Conservation (phyloP, 1,140 invertebrate species). For the Nautilus pompilius region DNA sequence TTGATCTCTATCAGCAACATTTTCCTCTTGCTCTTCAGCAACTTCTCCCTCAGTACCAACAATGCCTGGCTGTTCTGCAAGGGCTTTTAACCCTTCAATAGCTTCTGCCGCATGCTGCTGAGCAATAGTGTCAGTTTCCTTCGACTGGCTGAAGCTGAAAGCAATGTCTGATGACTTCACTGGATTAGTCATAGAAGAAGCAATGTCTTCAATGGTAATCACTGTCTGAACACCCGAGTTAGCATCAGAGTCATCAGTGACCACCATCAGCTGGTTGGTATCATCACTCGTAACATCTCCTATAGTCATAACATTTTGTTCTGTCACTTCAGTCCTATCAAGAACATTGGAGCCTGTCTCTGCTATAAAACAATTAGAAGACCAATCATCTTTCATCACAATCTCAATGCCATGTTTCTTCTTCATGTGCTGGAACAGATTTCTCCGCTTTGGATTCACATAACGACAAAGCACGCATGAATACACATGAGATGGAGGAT, state of each 20-base stretch:
- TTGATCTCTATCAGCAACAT: background rate
- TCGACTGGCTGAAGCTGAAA: slow-evolving; percentile 3
- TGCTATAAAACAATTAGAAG: slow-evolving; percentile 37
- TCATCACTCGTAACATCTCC: slow-evolving; percentile 24
- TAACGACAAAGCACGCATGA: slow-evolving; percentile 50
- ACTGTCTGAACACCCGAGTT: slow-evolving; percentile 19
- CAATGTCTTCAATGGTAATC: slow-evolving; percentile 24
- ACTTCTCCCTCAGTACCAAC: background rate
- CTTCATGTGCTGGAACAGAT: slow-evolving; percentile 51
- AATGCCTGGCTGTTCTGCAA: slow-evolving; percentile 31
- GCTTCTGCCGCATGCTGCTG: slow-evolving; percentile 46
- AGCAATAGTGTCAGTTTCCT: background rate
- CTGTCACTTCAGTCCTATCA: slow-evolving; percentile 2
- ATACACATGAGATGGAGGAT: slow-evolving; percentile 46
- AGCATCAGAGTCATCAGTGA: slow-evolving; percentile 15
- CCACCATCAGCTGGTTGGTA: slow-evolving; percentile 19
- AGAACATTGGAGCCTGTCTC: background rate
- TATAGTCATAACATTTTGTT: slow-evolving; percentile 28
- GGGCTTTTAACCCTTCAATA: slow-evolving; percentile 46
- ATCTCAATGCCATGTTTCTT: slow-evolving; percentile 52
- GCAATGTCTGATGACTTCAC: slow-evolving; percentile 7
- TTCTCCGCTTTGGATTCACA: slow-evolving; percentile 42
- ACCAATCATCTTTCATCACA: slow-evolving; percentile 42
- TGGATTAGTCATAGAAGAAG: slow-evolving; percentile 21
- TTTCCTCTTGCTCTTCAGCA: background rate